A percentile compares a stretch with the other conserved stretches of the same genome.
These are phyloP conservation scores for Artemia franciscana DNA, from an alignment of 1,140 invertebrate genomes.

Conservation along the genomic window DNA sequence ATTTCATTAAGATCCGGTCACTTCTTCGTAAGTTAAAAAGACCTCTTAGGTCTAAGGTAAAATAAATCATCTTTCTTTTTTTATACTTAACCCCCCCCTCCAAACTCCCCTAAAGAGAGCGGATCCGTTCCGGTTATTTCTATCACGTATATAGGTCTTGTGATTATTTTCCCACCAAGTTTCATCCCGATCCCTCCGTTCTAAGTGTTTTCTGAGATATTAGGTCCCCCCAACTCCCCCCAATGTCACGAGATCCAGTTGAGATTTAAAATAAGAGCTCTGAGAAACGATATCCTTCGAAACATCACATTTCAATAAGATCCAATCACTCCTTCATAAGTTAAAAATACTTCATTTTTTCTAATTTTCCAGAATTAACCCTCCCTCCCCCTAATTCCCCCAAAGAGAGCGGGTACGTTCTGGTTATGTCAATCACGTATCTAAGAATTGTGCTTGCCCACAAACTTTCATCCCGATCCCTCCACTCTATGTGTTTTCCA, in stretches of 20 bases:
- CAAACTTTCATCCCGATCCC: neutral
- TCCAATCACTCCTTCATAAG: neutral
- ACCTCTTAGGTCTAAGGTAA: too few relatives aligned
- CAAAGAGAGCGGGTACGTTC: neutral
- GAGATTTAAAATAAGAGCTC: neutral
- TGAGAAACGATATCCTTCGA: neutral
- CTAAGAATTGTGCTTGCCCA: neutral
- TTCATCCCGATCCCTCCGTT: neutral
- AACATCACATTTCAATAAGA: neutral
- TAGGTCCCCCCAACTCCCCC: neutral
- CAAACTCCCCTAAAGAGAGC: too few relatives aligned
- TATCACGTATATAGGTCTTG: too few relatives aligned
- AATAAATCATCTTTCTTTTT: too few relatives aligned
- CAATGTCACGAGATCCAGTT: neutral
- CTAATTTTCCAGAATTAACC: neutral
- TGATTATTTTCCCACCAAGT: neutral
- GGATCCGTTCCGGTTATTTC: too few relatives aligned
- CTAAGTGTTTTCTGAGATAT: neutral
- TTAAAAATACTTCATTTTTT: neutral
- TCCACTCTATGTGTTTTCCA: neutral
- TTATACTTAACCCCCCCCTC: too few relatives aligned
- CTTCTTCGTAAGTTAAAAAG: too few relatives aligned
- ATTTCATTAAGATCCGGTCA: too few relatives aligned
- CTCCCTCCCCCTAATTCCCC: neutral
- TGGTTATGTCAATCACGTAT: neutral